Base-by-base conservation (phyloP, 1,140 invertebrate genomes). In the Drosophila oshimai region DNA sequence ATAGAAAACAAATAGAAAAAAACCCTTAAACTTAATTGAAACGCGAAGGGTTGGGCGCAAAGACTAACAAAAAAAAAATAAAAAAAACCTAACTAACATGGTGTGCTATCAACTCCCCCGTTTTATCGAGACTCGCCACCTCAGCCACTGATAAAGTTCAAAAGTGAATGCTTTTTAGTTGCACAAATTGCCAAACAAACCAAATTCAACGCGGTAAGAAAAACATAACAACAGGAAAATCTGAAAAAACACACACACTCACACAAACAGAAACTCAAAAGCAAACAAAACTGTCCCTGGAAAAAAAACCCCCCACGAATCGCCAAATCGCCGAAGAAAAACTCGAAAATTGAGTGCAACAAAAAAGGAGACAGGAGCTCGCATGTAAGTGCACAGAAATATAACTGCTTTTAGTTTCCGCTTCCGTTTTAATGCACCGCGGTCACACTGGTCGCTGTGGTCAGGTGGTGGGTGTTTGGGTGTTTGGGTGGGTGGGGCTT, bases 151-250 rank as follows among this genome's bases (percentile, higher is more conserved):
- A 79, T 86, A 86, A 86, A 86, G 80, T 76, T 86, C 61, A 86
- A 80, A 86, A 86, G 80, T 86, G 72, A 86, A 76, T 80, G 75
- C 80, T 80, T 86, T 86, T 86, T 86, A 80, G 80, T 80, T 86
- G 74, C 75, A 69, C 80, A 86, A 86, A 86, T 86, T 86, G 75
- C 67, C 76, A 80, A 84, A 86, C 80, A 86, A 86, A 86, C 71
- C 75, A 76, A 79, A 86, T 53, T 37, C 47, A 45, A 58, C 51
- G 45, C 13, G 2, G 15, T 18, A 39, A 28, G 33, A 44, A 24
- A 42, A 33, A 26, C 39, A 45, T 13, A 58, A 62, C 37, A 58
- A 58, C 28, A n/a, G 12, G 12, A 31, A 54, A 39, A 46, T 34
- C 54, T 24, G 57, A 31, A 42, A 41, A 17, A 13, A 26, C 17